These are phyloP conservation scores for Eupeodes latifasciatus DNA, from an alignment of 2,888 invertebrate species.

Conservation along the genomic window DNA sequence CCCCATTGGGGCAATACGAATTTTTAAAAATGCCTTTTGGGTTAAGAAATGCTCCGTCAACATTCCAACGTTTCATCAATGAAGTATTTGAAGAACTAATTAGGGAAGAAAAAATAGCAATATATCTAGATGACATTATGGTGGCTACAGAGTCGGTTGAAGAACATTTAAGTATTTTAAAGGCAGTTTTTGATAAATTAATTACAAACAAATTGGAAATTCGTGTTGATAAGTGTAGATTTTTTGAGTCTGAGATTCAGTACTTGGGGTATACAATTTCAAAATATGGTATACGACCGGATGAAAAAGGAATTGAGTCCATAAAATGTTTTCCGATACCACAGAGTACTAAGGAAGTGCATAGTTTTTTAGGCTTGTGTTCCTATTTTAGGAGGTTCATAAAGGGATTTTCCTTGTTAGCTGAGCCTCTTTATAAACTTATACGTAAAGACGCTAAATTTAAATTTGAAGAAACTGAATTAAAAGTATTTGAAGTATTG, in stretches of 20 bases:
- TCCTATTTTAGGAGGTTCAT: too few relatives aligned
- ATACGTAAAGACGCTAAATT: too few relatives aligned
- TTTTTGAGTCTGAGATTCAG: neutral
- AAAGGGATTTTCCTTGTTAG: too few relatives aligned
- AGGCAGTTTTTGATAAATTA: neutral
- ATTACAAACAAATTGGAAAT: neutral
- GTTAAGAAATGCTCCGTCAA: neutral
- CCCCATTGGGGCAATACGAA: neutral
- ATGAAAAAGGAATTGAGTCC: neutral
- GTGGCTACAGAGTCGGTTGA: neutral
- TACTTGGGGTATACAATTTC: neutral
- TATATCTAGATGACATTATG: constrained; percentile 7
- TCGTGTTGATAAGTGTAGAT: neutral
- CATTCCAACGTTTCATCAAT: neutral
- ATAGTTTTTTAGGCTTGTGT: neutral
- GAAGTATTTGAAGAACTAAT: neutral
- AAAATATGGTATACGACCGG: neutral
- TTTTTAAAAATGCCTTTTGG: constrained; percentile 9
- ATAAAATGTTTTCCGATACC: neutral
- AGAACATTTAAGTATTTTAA: neutral
- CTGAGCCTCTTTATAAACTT: too few relatives aligned
- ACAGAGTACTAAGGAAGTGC: neutral
- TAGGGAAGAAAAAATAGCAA: neutral
- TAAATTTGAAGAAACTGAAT: too few relatives aligned
- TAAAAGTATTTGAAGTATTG: too few relatives aligned